Base-by-base conservation (phyloP, 2,797 vertebrate species). In the Hypotaenidia okinawae region DNA sequence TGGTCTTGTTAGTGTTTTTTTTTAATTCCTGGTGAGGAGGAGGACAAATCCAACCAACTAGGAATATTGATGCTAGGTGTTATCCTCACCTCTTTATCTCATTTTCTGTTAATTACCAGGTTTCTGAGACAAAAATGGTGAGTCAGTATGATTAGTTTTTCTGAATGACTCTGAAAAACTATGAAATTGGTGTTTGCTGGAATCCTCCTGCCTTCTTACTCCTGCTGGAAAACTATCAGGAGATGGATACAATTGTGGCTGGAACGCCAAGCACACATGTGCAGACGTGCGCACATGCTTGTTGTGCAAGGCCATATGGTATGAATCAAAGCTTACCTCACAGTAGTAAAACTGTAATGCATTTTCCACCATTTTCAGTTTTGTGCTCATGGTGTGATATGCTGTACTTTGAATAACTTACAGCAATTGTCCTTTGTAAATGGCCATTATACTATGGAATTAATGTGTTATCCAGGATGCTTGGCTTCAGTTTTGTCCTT, bases 361-460 rank as follows among this genome's bases (percentile, higher is more conserved):
- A 4, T 96, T 96, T 95, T 92, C 93, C 91, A 90, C 84, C 66
- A 92, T 92, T 95, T 93, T 87, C 78, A 64, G 81, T 79, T 82
- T 27, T 3, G 43, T 79, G 70, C 55, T 96, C 63, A 17, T 77
- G 63, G 75, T 64, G 22, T 77, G 58, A 11, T 90, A 39, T 24
- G 78, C 89, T 87, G 83, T 82, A 41, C 75, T 91, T 76, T 2
- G 61, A 90, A 49, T 54, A 75, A 51, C 43, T 88, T 77, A 17
- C 16, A 45, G 63, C 7, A 35, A 45, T 87, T 90, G 81, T 87
- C 77, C 69, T 87, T 76, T 80, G 41, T 72, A 63, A 88, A 43
- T 32, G 27, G 33, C 87, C 61, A 24, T 92, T 92, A 63, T 88
- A 88, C 63, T 86, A 11, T 64, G 43, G 69, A 85, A 80, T 89